phyloP scores from a whole-genome alignment of 2,888 invertebrate species.

The Crossocerus cetratus region DNA sequence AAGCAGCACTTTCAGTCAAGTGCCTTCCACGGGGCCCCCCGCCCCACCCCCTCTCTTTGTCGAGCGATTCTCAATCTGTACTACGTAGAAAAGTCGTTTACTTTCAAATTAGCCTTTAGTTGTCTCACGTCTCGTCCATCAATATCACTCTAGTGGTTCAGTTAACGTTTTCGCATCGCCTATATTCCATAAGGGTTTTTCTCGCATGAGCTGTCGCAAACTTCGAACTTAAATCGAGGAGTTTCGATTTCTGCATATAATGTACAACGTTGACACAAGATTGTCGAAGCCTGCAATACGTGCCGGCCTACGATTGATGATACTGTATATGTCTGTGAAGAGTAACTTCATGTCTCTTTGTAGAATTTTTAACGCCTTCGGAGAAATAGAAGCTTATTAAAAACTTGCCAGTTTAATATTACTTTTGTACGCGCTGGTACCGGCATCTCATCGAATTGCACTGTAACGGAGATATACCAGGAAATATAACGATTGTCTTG shows the following conservation, averaged over 20 bases:
- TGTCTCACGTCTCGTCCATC: neutral
- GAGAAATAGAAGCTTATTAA: slow-evolving; percentile 20
- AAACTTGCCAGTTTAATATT: slow-evolving; percentile 20
- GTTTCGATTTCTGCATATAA: slow-evolving; percentile 34
- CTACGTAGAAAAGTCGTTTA: neutral
- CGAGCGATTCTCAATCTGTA: neutral
- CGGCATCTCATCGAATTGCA: neutral
- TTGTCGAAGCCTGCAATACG: slow-evolving; percentile 30
- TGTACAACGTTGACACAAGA: slow-evolving; percentile 19
- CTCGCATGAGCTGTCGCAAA: slow-evolving; percentile 20
- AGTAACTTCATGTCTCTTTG: slow-evolving; percentile 23
- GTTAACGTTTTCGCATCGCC: slow-evolving; percentile 12
- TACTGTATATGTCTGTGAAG: slow-evolving; percentile 18
- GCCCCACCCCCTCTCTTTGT: too few relatives aligned
- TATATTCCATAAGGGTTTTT: slow-evolving; percentile 4
- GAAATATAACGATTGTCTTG: neutral
- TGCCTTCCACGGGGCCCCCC: neutral
- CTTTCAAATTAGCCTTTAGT: neutral
- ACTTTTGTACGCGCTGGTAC: slow-evolving; percentile 7
- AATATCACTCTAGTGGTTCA: slow-evolving; percentile 20
- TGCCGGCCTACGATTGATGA: slow-evolving; percentile 2
- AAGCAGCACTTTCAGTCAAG: neutral
- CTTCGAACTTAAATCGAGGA: slow-evolving; percentile 11
- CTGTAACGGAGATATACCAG: neutral
- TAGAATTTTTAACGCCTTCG: slow-evolving; percentile 28